A percentile compares a stretch with the other conserved stretches of the same genome.
Conservation (phyloP, 2,113 vertebrate genomes). For the Corvus moneduloides region DNA sequence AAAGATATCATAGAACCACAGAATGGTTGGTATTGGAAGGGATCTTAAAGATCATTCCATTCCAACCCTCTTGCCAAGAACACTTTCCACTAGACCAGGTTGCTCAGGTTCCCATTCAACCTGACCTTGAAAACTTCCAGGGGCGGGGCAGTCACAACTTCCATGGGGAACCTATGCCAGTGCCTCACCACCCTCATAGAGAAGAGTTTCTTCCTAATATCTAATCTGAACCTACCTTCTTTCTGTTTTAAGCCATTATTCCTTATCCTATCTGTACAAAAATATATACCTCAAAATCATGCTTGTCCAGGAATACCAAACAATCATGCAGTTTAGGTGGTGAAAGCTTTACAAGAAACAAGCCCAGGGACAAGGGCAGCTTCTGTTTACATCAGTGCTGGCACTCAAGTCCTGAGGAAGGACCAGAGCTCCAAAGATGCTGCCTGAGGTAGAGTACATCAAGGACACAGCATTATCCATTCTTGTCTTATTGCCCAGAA, state of each 20-base stretch:
- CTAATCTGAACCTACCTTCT: neutral
- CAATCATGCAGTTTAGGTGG: fast-evolving
- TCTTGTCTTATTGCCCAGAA: conserved; percentile 50
- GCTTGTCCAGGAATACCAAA: neutral
- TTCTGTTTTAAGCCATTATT: neutral
- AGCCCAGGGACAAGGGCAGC: neutral
- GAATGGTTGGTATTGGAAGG: neutral
- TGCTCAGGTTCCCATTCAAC: neutral
- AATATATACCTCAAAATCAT: neutral
- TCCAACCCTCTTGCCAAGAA: neutral
- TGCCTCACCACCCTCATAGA: neutral
- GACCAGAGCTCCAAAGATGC: neutral
- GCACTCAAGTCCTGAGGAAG: neutral
- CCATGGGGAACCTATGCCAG: neutral
- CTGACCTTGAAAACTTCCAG: neutral
- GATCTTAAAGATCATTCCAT: neutral
- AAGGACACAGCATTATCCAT: neutral
- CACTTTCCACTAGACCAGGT: neutral
- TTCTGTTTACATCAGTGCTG: neutral
- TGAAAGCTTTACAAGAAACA: neutral
- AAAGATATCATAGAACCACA: neutral
- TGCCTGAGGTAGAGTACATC: neutral
- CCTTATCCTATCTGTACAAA: neutral
- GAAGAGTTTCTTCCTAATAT: neutral
- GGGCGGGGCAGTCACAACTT: neutral